Conservation (phyloP, 1,140 invertebrate genomes). For the Drosophila guanche region DNA sequence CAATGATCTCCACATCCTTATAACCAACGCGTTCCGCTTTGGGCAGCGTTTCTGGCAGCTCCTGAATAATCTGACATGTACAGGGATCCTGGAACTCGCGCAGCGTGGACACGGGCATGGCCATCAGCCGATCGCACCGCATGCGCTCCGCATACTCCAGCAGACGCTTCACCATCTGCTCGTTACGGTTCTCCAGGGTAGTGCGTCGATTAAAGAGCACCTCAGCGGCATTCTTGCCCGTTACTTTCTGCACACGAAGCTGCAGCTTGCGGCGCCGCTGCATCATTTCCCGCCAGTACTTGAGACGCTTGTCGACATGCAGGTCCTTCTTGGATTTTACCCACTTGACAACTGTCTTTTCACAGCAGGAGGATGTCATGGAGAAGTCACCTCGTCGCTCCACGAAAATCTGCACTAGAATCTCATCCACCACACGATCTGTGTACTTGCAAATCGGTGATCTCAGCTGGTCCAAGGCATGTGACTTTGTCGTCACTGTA, state of each 20-base stretch:
- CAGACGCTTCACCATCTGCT: constrained; percentile 55
- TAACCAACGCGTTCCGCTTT: constrained; percentile 35
- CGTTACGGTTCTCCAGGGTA: constrained; percentile 63
- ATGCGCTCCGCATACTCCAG: constrained; percentile 68
- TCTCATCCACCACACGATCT: constrained; percentile 51
- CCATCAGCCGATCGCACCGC: constrained; percentile 2
- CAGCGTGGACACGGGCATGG: not conserved
- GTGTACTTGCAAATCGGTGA: constrained; percentile 31
- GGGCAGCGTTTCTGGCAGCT: constrained; percentile 49
- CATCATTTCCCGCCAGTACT: constrained; percentile 66
- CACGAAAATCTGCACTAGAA: constrained; percentile 46
- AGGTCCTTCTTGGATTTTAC: not conserved
- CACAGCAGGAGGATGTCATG: constrained; percentile 45
- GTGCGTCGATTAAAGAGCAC: constrained; percentile 65
- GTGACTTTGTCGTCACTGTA: too few relatives aligned
- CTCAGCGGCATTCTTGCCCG: constrained; percentile 49
- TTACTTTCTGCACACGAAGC: constrained; percentile 41
- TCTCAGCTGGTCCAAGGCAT: not conserved
- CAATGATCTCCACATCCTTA: constrained; percentile 59
- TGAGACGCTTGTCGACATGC: constrained; percentile 53
- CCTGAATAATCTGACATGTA: constrained; percentile 16
- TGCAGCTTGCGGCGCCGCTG: constrained; percentile 50
- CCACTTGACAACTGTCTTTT: not conserved
- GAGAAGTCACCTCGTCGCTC: constrained; percentile 46
- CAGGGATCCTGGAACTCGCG: constrained; percentile 16